Evolutionary conservation across 2,797 vertebrate genomes (phyloP).

Genomic region (Margarornis squamiger): DNA sequence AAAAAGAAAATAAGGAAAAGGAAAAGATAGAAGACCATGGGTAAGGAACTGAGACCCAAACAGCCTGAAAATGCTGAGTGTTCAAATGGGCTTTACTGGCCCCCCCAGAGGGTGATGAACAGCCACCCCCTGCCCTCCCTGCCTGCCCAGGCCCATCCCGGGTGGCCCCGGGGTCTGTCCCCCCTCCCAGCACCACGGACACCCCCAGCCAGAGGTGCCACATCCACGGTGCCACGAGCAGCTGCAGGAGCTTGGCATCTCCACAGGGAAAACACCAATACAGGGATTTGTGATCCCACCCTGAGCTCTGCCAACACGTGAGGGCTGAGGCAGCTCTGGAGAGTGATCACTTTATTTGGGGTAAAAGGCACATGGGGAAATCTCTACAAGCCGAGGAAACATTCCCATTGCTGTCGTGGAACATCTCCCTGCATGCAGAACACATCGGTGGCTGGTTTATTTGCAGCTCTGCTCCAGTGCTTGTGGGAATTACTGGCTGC

Average conservation of each 20-base stretch:
- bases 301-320: rapidly evolving
- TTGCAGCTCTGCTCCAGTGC: background rate
- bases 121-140: background rate
- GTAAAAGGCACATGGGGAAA: background rate
- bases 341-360: background rate
- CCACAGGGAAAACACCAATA: background rate
- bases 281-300: background rate
- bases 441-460: background rate
- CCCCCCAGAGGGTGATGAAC: background rate
- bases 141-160: background rate
- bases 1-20: too few relatives aligned
- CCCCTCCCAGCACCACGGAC: background rate
- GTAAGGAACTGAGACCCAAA: background rate
- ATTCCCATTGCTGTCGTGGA: rapidly evolving
- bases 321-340: background rate
- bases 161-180: background rate
- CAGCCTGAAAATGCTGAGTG: rapidly evolving
- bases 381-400: background rate
- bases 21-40: background rate
- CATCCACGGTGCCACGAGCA: rapidly evolving
- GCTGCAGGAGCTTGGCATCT: background rate
- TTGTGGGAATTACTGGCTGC: constrained; percentile 47
- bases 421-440: background rate
- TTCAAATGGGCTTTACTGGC: background rate
- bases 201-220: background rate